Evolutionary conservation across 2,888 invertebrate genomes (phyloP), one percentile per base, ranked within the genome.

Genomic region (Ophioninae sp.): DNA sequence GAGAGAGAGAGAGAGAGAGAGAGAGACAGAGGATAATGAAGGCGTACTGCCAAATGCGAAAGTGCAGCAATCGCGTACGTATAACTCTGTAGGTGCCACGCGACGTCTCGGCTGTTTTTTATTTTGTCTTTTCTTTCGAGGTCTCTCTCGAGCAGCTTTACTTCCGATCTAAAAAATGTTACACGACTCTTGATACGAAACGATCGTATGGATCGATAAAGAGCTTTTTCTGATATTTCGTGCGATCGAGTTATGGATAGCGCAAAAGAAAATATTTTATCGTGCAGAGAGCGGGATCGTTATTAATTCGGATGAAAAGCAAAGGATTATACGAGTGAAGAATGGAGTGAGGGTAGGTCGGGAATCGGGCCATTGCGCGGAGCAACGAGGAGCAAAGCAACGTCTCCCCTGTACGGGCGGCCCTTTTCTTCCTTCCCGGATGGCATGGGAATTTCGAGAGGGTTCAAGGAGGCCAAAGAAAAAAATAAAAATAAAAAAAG

Each of bases 111-210:
- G n/a, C 37, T 21, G 30, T 75, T 37, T 65, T 65, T 10, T 75
- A 39, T 44, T 64, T 65, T 65, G 13, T 75, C 44, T 67, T 59
- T 73, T 70, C 72, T 62, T 30, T 20, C 41, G 65, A 57, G 76
- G 30, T 70, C 65, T 73, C 62, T 85, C 86, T 82, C 77, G 82
- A 85, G 88, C 88, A 85, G 90, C 91, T 88, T 90, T 89, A 89
- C 87, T 89, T 89, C 87, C 89, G 88, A 91, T 91, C 91, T 91
- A 91, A 85, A 90, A 91, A 90, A 88, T 83, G 84, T 62, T 56
- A 70, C 56, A 69, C 50, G 50, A 23, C 10, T 57, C 30, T 70
- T 70, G 37, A 70, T 70, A 64, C 37, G n/a, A 50, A 50, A 74
- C 30, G 59, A 65, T 59, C 41, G 61, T 13, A 50, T 17, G 50